Conservation (phyloP, 1,140 invertebrate species). For the Nylanderia fulva region DNA sequence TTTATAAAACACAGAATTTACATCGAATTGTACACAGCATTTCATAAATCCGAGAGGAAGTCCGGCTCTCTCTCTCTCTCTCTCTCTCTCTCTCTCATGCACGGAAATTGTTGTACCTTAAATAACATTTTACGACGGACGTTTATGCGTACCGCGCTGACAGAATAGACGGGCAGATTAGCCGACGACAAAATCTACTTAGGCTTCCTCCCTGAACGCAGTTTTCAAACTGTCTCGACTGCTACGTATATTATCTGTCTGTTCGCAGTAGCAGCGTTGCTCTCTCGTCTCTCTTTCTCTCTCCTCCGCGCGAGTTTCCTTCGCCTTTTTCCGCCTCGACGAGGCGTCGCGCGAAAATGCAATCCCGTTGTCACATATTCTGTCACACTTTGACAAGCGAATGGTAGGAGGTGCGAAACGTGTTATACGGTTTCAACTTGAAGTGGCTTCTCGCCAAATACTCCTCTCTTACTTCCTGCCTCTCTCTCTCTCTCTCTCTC, state of each 20-base stretch:
- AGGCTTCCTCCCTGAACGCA: conserved; percentile 44
- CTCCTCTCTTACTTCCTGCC: not conserved
- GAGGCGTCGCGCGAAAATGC: conserved; percentile 53
- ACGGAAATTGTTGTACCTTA: conserved; percentile 38
- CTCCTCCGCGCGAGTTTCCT: not conserved
- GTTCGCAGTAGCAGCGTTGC: conserved; percentile 6
- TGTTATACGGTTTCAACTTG: conserved; percentile 57
- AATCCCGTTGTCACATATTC: conserved; percentile 64
- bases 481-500: not conserved
- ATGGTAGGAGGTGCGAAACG: conserved; percentile 35
- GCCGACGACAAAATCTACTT: conserved; percentile 56
- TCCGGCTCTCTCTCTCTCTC: not conserved
- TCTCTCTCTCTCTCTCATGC: not conserved
- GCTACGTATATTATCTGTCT: conserved; percentile 51
- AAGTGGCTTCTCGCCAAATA: conserved; percentile 33
- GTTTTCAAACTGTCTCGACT: conserved; percentile 58
- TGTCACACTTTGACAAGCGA: conserved; percentile 62
- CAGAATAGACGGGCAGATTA: conserved; percentile 57
- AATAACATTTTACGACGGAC: conserved; percentile 44
- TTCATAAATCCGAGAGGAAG: conserved; percentile 18
- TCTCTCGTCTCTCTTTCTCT: not conserved
- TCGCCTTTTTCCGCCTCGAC: conserved; percentile 45
- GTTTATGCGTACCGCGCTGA: conserved; percentile 44
- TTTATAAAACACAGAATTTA: conserved; percentile 58
- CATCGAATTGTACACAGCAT: conserved; percentile 46